These are phyloP conservation scores for Corythoichthys haematopterus DNA, from an alignment of 2,113 vertebrate genomes.

Conservation along the genomic window DNA sequence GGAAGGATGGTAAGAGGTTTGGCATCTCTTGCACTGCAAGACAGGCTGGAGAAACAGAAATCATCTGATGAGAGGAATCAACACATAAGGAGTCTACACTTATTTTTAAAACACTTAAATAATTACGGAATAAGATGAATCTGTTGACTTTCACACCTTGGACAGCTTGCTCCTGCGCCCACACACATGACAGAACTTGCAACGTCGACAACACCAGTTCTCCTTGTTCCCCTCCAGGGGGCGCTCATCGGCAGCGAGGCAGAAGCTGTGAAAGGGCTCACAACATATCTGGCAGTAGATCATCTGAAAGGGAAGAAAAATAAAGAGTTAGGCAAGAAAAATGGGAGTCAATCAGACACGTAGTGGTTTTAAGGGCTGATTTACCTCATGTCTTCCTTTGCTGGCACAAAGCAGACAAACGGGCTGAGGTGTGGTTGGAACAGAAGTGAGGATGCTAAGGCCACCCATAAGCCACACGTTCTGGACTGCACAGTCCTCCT, in stretches of 20 bases:
- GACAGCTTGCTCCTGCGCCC: slow-evolving; percentile 80
- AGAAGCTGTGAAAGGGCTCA: slow-evolving; percentile 88
- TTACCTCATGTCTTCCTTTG: slow-evolving; percentile 83
- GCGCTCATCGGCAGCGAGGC: slow-evolving; percentile 78
- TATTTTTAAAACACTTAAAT: not conserved
- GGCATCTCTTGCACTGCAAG: slow-evolving; percentile 82
- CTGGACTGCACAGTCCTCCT: slow-evolving; percentile 88
- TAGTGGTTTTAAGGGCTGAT: not conserved
- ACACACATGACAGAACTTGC: slow-evolving; percentile 88
- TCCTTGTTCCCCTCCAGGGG: slow-evolving; percentile 79
- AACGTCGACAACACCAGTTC: slow-evolving; percentile 86
- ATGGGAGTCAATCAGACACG: not conserved
- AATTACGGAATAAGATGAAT: not conserved
- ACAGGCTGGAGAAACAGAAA: slow-evolving; percentile 71
- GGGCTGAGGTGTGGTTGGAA: slow-evolving; percentile 77
- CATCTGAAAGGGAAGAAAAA: slow-evolving; percentile 63
- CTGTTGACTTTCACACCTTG: slow-evolving; percentile 65
- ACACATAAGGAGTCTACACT: not conserved
- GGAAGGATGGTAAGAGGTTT: slow-evolving; percentile 82
- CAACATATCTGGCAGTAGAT: slow-evolving; percentile 91
- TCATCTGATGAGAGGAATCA: not conserved
- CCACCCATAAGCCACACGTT: slow-evolving; percentile 92
- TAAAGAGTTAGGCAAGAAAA: too few relatives aligned
- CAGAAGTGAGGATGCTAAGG: slow-evolving; percentile 82
- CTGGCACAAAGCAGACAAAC: slow-evolving; percentile 88